Evolutionary conservation across 2,113 vertebrate genomes (phyloP).

Genomic region (Eudyptes chrysolophus): DNA sequence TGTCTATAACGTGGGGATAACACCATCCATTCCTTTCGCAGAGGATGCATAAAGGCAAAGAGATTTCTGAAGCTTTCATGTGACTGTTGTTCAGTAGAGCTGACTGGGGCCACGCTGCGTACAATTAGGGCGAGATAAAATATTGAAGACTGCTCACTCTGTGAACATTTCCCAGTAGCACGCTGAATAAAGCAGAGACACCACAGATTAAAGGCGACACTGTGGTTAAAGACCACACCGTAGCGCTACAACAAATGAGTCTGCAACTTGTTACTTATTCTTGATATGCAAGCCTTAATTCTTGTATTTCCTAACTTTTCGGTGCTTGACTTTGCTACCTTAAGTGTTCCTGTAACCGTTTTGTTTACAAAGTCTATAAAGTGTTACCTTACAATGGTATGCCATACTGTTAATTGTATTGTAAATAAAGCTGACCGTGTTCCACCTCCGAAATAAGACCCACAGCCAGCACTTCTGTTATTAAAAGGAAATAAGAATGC

Average conservation of each 20-base stretch:
- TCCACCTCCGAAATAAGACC: neutral
- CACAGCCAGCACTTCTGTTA: neutral
- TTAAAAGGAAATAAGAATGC: neutral
- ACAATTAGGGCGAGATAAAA: neutral
- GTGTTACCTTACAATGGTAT: neutral
- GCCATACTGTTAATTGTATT: neutral
- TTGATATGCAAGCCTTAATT: neutral
- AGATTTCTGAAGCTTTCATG: neutral
- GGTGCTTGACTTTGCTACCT: neutral
- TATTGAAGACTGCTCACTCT: neutral
- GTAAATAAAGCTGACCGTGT: neutral
- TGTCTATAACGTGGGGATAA: neutral
- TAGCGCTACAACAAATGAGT: accelerated
- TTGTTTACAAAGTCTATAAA: neutral
- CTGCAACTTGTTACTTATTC: neutral
- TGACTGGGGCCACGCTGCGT: neutral
- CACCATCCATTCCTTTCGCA: neutral
- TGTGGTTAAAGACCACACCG: neutral
- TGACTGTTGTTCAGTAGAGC: neutral
- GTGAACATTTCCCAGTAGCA: neutral
- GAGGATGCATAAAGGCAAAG: neutral
- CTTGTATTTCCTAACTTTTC: neutral
- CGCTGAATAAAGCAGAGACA: neutral
- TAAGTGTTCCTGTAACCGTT: neutral
- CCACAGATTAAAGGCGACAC: neutral